Evolutionary conservation across 1,140 invertebrate species (phyloP).

Genomic region (Magallana angulata): DNA sequence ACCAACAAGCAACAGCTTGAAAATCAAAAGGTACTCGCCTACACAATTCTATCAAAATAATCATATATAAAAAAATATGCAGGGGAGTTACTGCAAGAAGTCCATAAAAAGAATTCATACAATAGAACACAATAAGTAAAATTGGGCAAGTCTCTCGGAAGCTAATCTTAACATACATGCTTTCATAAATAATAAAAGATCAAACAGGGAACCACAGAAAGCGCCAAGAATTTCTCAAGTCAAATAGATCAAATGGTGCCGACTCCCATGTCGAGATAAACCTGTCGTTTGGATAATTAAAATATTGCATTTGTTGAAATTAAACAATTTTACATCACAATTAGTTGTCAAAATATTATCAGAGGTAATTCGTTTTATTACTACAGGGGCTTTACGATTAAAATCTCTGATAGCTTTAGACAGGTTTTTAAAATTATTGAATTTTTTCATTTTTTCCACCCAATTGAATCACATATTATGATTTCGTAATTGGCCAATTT

Average conservation of each 20-base stretch:
- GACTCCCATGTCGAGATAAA: neutral
- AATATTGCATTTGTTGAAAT: neutral
- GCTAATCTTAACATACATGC: neutral
- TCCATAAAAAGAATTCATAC: too few species aligned
- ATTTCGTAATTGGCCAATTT: neutral
- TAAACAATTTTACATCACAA: constrained; percentile 1
- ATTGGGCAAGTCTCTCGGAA: neutral
- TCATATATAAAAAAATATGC: too few species aligned
- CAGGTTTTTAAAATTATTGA: constrained; percentile 8
- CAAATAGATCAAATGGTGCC: constrained; percentile 23
- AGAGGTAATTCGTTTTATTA: neutral
- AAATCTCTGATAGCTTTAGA: neutral
- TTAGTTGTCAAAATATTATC: neutral
- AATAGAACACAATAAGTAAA: too few species aligned
- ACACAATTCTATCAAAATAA: too few species aligned
- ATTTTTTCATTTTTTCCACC: constrained; percentile 1
- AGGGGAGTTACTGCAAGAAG: too few species aligned
- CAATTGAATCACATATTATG: neutral
- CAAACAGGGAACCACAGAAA: neutral
- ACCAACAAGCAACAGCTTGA: too few species aligned
- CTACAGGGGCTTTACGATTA: neutral
- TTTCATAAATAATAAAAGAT: neutral
- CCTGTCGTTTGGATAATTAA: neutral
- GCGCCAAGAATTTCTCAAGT: neutral
- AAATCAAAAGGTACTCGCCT: too few species aligned